These are phyloP conservation scores for Acleris emargana DNA, from an alignment of 2,888 invertebrate genomes.

Conservation along the genomic window DNA sequence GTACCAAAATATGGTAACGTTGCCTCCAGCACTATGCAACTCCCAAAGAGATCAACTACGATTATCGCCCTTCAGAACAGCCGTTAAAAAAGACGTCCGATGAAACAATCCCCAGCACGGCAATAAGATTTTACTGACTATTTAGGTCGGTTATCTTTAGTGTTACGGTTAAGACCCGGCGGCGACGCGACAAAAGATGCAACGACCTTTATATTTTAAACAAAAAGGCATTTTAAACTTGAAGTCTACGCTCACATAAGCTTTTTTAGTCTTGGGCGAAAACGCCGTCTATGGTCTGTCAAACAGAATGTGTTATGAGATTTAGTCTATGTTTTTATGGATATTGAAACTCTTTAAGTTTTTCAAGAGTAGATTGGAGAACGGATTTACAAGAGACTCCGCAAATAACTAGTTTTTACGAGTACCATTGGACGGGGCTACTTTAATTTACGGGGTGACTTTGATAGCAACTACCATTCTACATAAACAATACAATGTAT, in stretches of 20 bases:
- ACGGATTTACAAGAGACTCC: no score
- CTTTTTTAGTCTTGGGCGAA: no score
- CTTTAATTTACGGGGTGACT: no score
- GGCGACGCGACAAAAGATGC: conserved; percentile 48
- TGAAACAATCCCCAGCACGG: conserved; percentile 42
- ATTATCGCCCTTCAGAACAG: conserved; percentile 19
- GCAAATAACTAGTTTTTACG: no score
- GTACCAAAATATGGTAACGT: no score
- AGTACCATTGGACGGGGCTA: no score
- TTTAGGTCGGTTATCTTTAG: conserved; percentile 53
- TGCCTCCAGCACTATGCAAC: no score
- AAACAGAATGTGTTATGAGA: conserved; percentile 10
- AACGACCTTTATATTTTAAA: conserved; percentile 40
- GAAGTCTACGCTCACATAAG: no score
- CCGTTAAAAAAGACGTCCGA: conserved; percentile 40
- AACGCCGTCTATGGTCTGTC: conserved; percentile 1
- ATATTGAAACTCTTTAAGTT: background rate
- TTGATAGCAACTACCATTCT: no score
- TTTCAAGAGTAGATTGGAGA: no score
- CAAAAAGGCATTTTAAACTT: no score
- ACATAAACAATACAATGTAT: no score
- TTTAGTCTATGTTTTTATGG: background rate
- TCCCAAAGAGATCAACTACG: background rate
- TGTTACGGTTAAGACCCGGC: conserved; percentile 46
- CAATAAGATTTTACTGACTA: conserved; percentile 61